Percentiles rank a stretch among this genome's conserved stretches.
Evolutionary conservation across 2,888 invertebrate genomes (phyloP).

Genomic region (Pherbina coryleti): DNA sequence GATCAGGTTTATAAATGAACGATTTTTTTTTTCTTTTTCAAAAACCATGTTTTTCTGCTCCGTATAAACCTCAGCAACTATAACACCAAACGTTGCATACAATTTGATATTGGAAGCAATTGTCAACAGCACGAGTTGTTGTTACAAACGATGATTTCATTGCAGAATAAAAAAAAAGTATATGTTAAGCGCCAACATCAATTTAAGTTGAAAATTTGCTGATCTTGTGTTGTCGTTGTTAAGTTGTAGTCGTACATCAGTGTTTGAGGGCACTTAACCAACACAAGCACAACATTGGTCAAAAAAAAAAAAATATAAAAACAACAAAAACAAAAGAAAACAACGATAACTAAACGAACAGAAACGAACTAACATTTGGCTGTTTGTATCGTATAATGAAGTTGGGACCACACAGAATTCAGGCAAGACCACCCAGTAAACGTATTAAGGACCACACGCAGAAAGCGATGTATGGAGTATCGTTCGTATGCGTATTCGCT

Average conservation of each 20-base stretch:
- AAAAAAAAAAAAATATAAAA: background rate
- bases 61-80: too few relatives aligned
- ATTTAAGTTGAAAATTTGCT: slow-evolving; percentile 19
- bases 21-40: too few relatives aligned
- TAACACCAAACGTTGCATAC: too few relatives aligned
- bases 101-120: too few relatives aligned
- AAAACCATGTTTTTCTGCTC: too few relatives aligned
- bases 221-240: slow-evolving; percentile 11
- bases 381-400: background rate
- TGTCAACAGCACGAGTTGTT: background rate
- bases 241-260: too few relatives aligned
- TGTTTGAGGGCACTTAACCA: background rate
- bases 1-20: too few relatives aligned
- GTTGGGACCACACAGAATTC: slow-evolving; percentile 23
- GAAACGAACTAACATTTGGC: background rate
- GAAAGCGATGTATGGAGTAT: slow-evolving; percentile 4
- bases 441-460: slow-evolving; percentile 37
- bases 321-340: background rate
- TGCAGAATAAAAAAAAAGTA: background rate
- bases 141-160: background rate
- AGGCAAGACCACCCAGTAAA: slow-evolving; percentile 27
- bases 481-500: background rate
- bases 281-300: background rate
- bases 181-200: slow-evolving; percentile 19
- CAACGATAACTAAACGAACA: background rate